These are phyloP conservation scores for Tiliacea aurago DNA, from an alignment of 2,888 invertebrate genomes.

Conservation along the genomic window DNA sequence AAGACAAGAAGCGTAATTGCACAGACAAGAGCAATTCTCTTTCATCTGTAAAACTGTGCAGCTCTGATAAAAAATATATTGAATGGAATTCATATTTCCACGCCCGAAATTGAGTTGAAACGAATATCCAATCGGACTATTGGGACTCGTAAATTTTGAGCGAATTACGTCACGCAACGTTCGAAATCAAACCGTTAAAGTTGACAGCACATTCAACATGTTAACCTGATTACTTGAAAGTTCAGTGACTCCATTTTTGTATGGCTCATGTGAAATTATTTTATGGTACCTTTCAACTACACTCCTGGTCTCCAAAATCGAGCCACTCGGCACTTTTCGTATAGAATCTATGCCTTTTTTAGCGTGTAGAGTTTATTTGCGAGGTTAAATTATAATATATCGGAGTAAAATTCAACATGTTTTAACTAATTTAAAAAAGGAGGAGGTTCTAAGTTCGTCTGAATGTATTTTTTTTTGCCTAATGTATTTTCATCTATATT, in stretches of 20 bases:
- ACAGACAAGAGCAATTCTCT: background rate
- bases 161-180: background rate
- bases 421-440: too few species aligned
- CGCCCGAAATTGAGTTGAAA: slow-evolving; percentile 19
- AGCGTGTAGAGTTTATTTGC: background rate
- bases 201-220: slow-evolving; percentile 30
- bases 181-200: slow-evolving; percentile 3
- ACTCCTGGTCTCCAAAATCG: too few species aligned
- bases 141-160: slow-evolving; percentile 9
- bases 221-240: slow-evolving; percentile 29
- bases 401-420: background rate
- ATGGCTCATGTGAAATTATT: background rate
- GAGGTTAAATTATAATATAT: background rate
- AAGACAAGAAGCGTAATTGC: slow-evolving; percentile 6
- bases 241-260: slow-evolving; percentile 12
- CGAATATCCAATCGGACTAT: slow-evolving; percentile 2
- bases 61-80: slow-evolving; percentile 13
- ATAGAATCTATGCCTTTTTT: too few species aligned
- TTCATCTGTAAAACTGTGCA: slow-evolving; percentile 3
- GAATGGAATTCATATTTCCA: slow-evolving; percentile 20
- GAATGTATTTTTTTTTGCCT: too few species aligned
- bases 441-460: too few species aligned
- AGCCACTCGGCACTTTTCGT: too few species aligned
- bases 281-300: background rate
- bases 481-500: too few species aligned